phyloP scores from a whole-genome alignment of 2,888 invertebrate species.

The Tipula unca region DNA sequence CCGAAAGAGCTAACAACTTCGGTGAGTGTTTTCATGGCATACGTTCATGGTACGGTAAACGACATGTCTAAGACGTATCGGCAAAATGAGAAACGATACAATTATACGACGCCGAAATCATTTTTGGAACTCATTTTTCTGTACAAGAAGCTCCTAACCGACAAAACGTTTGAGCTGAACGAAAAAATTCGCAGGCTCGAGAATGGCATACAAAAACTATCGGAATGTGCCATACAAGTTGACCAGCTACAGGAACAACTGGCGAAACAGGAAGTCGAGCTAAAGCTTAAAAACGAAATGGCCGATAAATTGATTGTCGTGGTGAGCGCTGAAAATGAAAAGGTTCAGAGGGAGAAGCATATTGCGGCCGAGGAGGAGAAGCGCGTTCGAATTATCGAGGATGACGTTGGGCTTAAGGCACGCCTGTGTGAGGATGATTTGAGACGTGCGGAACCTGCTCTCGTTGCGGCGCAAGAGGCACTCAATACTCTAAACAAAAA shows the following conservation, averaged over 20 bases:
- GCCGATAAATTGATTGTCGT: slow-evolving; percentile 82
- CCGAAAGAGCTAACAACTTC: slow-evolving; percentile 55
- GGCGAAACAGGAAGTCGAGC: slow-evolving; percentile 66
- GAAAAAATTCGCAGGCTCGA: slow-evolving; percentile 72
- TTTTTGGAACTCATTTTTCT: slow-evolving; percentile 87
- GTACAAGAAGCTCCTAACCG: slow-evolving; percentile 61
- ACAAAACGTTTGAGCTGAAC: slow-evolving; percentile 59
- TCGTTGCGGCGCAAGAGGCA: slow-evolving; percentile 82
- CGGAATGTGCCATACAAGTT: slow-evolving; percentile 76
- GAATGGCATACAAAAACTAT: slow-evolving; percentile 80
- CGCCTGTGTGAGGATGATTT: slow-evolving; percentile 83
- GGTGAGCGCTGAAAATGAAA: slow-evolving; percentile 82
- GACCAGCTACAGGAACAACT: slow-evolving; percentile 58
- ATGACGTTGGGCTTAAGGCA: slow-evolving; percentile 75
- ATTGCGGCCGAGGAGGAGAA: slow-evolving; percentile 77
- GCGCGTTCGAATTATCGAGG: slow-evolving; percentile 82
- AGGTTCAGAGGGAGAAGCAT: slow-evolving; percentile 80
- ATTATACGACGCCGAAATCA: slow-evolving; percentile 94
- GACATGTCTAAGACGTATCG: slow-evolving; percentile 72
- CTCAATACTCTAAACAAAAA: slow-evolving; percentile 87
- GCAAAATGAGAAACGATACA: slow-evolving; percentile 79
- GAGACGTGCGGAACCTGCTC: slow-evolving; percentile 83
- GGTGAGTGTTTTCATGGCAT: slow-evolving; percentile 82
- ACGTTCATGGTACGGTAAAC: slow-evolving; percentile 81
- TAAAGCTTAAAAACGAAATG: slow-evolving; percentile 81